phyloP scores from a whole-genome alignment of 2,113 vertebrate species.

The Neodontobutis hainanensis region DNA sequence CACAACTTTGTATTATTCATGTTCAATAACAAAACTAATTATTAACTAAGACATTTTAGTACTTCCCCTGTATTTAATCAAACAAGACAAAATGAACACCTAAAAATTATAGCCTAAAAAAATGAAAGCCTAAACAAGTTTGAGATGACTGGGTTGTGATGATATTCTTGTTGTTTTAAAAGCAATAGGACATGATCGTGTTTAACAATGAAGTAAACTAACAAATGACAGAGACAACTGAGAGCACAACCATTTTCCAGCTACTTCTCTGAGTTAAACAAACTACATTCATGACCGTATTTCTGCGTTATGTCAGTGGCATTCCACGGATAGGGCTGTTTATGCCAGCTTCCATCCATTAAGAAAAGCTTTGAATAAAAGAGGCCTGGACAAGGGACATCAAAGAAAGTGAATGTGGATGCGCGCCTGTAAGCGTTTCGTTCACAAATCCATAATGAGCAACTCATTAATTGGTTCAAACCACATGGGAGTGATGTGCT shows the following conservation, averaged over 20 bases:
- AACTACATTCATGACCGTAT: background rate
- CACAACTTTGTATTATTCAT: no score
- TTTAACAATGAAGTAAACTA: background rate
- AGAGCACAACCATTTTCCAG: background rate
- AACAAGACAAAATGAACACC: no score
- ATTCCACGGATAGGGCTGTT: background rate
- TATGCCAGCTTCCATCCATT: background rate
- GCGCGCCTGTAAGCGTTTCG: slow-evolving; percentile 18
- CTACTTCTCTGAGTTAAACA: background rate
- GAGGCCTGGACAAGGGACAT: background rate
- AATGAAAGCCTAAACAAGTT: no score
- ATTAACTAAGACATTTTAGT: no score
- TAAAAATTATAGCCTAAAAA: no score
- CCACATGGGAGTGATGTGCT: slow-evolving; percentile 40
- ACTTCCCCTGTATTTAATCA: no score
- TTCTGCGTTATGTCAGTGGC: background rate
- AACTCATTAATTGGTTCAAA: slow-evolving; percentile 53
- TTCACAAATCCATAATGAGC: slow-evolving; percentile 39
- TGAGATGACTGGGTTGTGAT: no score
- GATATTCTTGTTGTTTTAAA: no score
- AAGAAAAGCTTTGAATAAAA: slow-evolving; percentile 7
- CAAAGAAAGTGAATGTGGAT: slow-evolving; percentile 1
- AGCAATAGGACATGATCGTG: no score
- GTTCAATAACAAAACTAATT: no score
- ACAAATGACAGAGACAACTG: background rate